phyloP scores from a whole-genome alignment of 2,888 invertebrate genomes.

The Galeopsomyia nigrocyanea region DNA sequence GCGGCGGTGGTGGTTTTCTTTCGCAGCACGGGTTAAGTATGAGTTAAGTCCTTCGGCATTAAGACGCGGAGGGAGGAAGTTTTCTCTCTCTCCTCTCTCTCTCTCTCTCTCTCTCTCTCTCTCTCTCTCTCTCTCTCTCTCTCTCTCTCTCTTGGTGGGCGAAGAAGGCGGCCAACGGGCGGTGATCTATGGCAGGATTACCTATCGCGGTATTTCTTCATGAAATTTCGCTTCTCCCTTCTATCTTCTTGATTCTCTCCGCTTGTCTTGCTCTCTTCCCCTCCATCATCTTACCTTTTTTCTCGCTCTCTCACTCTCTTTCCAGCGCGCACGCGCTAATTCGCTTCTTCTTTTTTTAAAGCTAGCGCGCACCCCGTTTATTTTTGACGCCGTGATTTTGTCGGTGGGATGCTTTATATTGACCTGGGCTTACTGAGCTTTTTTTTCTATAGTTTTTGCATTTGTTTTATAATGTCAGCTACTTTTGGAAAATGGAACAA shows the following conservation, averaged over 20 bases:
- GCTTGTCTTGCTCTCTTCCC: background rate
- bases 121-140: constrained; percentile 6
- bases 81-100: constrained; percentile 10
- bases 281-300: constrained; percentile 36
- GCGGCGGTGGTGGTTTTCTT: constrained; percentile 9
- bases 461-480: background rate
- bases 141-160: constrained; percentile 46
- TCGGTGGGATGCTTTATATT: too few species aligned
- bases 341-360: constrained; percentile 13
- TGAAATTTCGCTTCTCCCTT: constrained; percentile 60
- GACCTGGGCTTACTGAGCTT: background rate
- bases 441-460: constrained; percentile 4
- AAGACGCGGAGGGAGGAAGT: constrained; percentile 54
- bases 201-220: constrained; percentile 69
- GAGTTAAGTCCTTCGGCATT: constrained; percentile 65
- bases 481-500: background rate
- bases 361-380: constrained; percentile 20
- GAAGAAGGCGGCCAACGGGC: constrained; percentile 56
- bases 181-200: constrained; percentile 69
- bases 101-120: background rate
- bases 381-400: constrained; percentile 17
- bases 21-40: constrained; percentile 60
- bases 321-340: constrained; percentile 26
- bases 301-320: constrained; percentile 47
- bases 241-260: constrained; percentile 51